These are phyloP conservation scores for Macrosoma leucophasiata DNA, from an alignment of 2,888 invertebrate genomes.

Conservation along the genomic window DNA sequence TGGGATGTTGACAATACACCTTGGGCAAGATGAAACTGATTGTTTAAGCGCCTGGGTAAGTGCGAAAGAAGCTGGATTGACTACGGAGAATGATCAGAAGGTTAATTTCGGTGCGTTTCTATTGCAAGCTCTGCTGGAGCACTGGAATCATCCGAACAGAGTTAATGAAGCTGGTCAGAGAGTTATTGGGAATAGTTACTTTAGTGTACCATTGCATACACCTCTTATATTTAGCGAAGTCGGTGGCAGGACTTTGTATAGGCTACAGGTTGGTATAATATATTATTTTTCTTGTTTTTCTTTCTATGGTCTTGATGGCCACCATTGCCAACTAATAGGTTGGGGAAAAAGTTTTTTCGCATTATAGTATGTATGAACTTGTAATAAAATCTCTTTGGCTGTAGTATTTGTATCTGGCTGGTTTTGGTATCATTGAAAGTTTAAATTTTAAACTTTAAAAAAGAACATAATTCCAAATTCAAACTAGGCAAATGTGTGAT, in stretches of 20 bases:
- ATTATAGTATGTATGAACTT: neutral
- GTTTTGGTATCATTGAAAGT: no score
- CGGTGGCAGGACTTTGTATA: slow-evolving; percentile 94
- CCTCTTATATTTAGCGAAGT: slow-evolving; percentile 98
- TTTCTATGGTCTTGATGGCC: neutral
- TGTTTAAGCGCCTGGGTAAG: slow-evolving; percentile 99
- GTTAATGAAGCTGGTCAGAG: slow-evolving; percentile 82
- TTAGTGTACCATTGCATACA: slow-evolving; percentile 95
- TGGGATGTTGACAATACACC: slow-evolving; percentile 97
- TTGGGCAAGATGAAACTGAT: slow-evolving; percentile 97
- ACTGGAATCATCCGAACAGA: slow-evolving; percentile 89
- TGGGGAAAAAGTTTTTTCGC: neutral
- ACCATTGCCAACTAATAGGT: neutral
- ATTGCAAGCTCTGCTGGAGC: slow-evolving; percentile 94
- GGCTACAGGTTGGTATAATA: slow-evolving; percentile 66
- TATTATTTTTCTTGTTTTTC: slow-evolving; percentile 1
- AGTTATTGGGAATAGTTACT: slow-evolving; percentile 84
- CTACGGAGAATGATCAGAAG: slow-evolving; percentile 86
- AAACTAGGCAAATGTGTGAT: no score
- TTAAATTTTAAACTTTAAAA: no score
- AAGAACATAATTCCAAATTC: no score
- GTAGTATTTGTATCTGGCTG: no score
- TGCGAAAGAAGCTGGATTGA: slow-evolving; percentile 94
- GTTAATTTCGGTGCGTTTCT: slow-evolving; percentile 97
- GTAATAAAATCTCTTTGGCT: no score